These are phyloP conservation scores for Heterotis niloticus DNA, from an alignment of 2,113 vertebrate genomes.

Conservation along the genomic window DNA sequence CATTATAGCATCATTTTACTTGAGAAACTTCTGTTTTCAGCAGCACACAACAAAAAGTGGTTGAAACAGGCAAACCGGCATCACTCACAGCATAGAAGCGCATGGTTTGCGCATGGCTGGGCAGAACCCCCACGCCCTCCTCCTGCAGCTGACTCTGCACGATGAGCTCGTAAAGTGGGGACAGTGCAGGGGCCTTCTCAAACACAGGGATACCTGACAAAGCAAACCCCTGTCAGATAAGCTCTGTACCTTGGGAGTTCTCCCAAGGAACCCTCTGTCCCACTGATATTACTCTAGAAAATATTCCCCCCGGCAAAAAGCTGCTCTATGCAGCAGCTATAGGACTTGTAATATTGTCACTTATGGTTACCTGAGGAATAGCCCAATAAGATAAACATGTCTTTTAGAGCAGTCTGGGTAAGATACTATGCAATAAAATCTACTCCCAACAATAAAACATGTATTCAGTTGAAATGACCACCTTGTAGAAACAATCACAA, in stretches of 20 bases:
- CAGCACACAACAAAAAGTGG: background rate
- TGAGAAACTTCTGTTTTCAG: no score
- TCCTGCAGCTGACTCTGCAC: constrained; percentile 86
- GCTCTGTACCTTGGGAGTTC: background rate
- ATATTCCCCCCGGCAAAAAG: no score
- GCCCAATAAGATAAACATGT: no score
- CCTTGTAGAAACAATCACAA: no score
- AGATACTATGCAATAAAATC: no score
- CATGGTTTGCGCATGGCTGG: constrained; percentile 75
- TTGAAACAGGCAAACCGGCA: background rate
- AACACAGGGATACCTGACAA: constrained; percentile 82
- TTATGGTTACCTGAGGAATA: no score
- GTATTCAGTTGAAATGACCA: no score
- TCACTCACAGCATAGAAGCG: constrained; percentile 90
- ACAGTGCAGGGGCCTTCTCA: constrained; percentile 72
- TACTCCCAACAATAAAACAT: no score
- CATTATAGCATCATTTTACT: background rate
- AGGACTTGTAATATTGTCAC: no score
- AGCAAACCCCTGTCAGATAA: background rate
- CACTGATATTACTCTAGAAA: background rate
- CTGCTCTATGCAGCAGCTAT: no score
- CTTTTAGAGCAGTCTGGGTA: no score
- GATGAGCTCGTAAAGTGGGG: constrained; percentile 85
- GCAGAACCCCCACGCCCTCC: constrained; percentile 60
- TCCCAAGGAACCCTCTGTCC: background rate